Evolutionary conservation across 2,113 vertebrate genomes (phyloP).

Genomic region (Crotophaga sulcirostris): DNA sequence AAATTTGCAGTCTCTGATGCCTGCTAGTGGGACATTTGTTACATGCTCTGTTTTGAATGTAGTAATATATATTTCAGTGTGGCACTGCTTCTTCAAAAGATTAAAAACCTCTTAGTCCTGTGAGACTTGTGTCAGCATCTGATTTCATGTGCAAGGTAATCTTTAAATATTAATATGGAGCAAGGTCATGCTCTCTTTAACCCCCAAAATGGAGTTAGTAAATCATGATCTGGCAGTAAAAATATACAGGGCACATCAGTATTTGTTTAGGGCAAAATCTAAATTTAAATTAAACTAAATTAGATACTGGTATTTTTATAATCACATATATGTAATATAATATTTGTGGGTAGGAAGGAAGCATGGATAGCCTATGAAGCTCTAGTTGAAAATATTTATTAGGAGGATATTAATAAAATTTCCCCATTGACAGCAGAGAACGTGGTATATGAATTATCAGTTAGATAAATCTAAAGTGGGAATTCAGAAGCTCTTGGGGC

Average conservation of each 20-base stretch:
- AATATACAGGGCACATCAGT: slow-evolving; percentile 46
- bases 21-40: slow-evolving; percentile 66
- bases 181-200: slow-evolving; percentile 58
- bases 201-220: slow-evolving; percentile 55
- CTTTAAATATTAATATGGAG: slow-evolving; percentile 67
- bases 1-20: slow-evolving; percentile 65
- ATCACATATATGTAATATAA: neutral
- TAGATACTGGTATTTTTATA: slow-evolving; percentile 10
- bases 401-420: slow-evolving; percentile 1
- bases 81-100: slow-evolving; percentile 64
- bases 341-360: neutral
- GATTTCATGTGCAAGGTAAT: slow-evolving; percentile 63
- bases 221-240: slow-evolving; percentile 60
- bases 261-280: slow-evolving; percentile 69
- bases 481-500: slow-evolving; percentile 29
- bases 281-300: slow-evolving; percentile 64
- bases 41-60: slow-evolving; percentile 37
- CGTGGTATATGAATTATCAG: neutral
- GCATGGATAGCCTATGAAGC: neutral
- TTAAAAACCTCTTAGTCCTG: slow-evolving; percentile 68
- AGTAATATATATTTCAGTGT: slow-evolving; percentile 61
- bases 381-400: neutral
- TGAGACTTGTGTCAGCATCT: slow-evolving; percentile 74
- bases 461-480: slow-evolving; percentile 7
- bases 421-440: neutral